Percentiles rank a stretch among this genome's conserved stretches.
Conservation (phyloP, 1,140 invertebrate genomes). For the Eurytemora carolleeae region DNA sequence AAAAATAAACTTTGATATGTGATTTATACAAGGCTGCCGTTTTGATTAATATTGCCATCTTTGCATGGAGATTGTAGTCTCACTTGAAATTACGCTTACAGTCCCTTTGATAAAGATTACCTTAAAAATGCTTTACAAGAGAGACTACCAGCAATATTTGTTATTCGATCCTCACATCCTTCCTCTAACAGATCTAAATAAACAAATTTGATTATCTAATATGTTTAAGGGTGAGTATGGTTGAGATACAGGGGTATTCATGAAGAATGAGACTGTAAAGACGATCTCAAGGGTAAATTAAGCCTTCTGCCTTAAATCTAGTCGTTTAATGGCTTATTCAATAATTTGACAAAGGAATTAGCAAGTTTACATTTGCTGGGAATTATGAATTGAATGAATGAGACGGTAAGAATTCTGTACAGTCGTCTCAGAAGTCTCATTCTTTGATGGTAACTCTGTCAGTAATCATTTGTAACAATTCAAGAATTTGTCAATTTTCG, state of each 20-base stretch:
- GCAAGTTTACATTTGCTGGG: too few species aligned
- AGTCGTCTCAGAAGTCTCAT: too few species aligned
- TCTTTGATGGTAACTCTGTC: too few species aligned
- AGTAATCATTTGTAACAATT: too few species aligned
- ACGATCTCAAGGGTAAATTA: background rate
- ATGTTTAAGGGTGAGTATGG: background rate
- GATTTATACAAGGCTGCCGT: background rate
- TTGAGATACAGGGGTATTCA: constrained; percentile 6
- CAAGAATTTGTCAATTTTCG: too few species aligned
- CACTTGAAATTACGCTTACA: background rate
- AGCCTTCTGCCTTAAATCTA: background rate
- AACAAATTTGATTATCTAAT: background rate
- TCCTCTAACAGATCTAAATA: constrained; percentile 17
- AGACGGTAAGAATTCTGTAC: too few species aligned
- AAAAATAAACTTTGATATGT: background rate
- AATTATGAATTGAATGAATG: too few species aligned
- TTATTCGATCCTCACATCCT: constrained; percentile 25
- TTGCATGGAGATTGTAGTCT: background rate
- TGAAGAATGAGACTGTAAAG: background rate
- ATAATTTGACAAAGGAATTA: too few species aligned
- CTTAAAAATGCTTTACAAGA: constrained; percentile 28
- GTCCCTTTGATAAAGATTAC: constrained; percentile 17
- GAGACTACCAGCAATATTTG: constrained; percentile 26
- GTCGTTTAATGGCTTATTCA: background rate
- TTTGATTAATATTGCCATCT: background rate